Evolutionary conservation across 2,888 invertebrate species (phyloP).

Genomic region (Strigamia transsilvanica): DNA sequence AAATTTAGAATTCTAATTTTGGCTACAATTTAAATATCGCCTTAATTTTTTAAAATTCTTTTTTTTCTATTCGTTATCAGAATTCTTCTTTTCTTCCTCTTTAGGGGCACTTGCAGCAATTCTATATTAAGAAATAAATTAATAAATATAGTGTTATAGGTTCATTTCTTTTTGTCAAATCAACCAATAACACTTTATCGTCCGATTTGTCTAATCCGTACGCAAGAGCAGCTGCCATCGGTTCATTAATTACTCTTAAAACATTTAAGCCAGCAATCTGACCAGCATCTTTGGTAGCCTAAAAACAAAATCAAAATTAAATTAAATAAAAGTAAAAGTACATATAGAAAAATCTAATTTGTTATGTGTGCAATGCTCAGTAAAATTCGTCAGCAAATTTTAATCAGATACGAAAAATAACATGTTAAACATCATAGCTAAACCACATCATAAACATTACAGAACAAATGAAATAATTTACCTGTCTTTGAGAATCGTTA

Average conservation of each 20-base stretch:
- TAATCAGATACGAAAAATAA: conserved; percentile 52
- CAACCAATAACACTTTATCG: conserved; percentile 68
- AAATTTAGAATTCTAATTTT: no score
- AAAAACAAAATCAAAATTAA: conserved; percentile 55
- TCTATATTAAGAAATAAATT: conserved; percentile 66
- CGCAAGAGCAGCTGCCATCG: conserved; percentile 97
- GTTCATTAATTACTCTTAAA: conserved; percentile 96
- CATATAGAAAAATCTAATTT: conserved; percentile 51
- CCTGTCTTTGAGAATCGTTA: conserved; percentile 97
- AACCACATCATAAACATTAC: not conserved
- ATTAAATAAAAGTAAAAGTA: conserved; percentile 58
- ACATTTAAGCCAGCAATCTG: conserved; percentile 98
- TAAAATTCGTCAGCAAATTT: conserved; percentile 19
- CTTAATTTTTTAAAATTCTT: no score
- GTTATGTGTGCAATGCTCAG: not conserved
- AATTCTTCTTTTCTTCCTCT: no score
- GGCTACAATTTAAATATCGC: no score
- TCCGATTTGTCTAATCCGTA: conserved; percentile 97
- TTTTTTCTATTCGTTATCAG: no score
- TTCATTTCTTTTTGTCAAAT: not conserved
- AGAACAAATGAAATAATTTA: conserved; percentile 57
- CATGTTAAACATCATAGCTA: not conserved
- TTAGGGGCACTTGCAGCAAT: no score
- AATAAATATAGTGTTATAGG: not conserved
- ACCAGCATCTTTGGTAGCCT: conserved; percentile 98